Conservation (phyloP, 2,113 vertebrate species). For the Chunga burmeisteri region DNA sequence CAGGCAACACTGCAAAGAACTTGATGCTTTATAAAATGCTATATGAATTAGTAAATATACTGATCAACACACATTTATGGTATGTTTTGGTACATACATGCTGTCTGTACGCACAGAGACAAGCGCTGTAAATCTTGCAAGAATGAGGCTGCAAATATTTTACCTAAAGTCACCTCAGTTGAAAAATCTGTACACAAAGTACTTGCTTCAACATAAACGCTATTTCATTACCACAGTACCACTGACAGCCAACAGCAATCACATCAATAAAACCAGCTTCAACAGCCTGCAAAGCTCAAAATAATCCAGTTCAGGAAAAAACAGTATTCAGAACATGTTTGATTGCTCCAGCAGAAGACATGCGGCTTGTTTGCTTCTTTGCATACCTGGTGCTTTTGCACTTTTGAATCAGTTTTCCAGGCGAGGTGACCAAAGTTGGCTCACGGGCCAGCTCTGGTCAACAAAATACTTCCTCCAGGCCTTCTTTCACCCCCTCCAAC, state of each 20-base stretch:
- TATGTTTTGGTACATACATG: not conserved
- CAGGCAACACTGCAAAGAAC: slow-evolving; percentile 76
- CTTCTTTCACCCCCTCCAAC: not conserved
- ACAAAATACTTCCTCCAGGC: not conserved
- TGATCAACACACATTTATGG: not conserved
- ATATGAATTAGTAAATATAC: not conserved
- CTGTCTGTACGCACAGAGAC: not conserved
- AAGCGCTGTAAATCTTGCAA: not conserved
- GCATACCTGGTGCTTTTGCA: not conserved
- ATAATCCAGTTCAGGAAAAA: not conserved
- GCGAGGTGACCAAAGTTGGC: not conserved
- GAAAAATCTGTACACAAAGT: not conserved
- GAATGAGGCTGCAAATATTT: not conserved
- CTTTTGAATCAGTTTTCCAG: not conserved
- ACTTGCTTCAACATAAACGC: not conserved
- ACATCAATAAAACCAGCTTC: not conserved
- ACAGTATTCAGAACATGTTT: not conserved
- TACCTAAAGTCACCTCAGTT: not conserved
- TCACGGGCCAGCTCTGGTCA: not conserved
- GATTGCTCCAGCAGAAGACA: not conserved
- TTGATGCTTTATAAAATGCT: slow-evolving; percentile 76
- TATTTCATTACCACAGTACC: not conserved
- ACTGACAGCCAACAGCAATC: not conserved
- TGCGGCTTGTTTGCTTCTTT: not conserved
- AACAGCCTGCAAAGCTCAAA: not conserved